A percentile compares a stretch with the other conserved stretches of the same genome.
Conservation (phyloP, 2,113 vertebrate genomes). For the Paradoxurus hermaphroditus region DNA sequence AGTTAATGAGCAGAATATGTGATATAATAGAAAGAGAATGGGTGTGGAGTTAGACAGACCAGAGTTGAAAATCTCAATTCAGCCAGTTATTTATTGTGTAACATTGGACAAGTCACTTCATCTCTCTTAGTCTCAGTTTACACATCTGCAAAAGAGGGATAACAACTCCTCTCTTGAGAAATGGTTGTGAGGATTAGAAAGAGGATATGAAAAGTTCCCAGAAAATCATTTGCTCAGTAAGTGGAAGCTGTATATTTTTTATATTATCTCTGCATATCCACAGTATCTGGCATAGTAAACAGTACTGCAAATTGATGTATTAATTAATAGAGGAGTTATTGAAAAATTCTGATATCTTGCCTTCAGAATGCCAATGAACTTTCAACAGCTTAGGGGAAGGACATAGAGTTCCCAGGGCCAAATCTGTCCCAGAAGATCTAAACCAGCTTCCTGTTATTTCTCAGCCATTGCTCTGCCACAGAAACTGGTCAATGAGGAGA, state of each 20-base stretch:
- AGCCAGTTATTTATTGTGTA: background rate
- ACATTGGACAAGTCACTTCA: background rate
- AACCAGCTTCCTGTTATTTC: background rate
- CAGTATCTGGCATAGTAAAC: background rate
- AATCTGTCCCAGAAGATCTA: background rate
- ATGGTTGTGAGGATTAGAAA: background rate
- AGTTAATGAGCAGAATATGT: background rate
- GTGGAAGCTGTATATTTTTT: background rate
- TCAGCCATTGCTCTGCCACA: background rate
- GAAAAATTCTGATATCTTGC: background rate
- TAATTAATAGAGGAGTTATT: background rate
- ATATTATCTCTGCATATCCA: background rate
- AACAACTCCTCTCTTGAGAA: background rate
- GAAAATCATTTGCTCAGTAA: background rate
- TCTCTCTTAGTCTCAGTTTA: background rate
- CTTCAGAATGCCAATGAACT: background rate
- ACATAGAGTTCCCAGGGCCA: background rate
- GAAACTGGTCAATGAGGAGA: background rate
- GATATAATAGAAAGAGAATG: background rate
- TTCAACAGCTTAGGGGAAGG: background rate
- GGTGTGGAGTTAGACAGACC: background rate
- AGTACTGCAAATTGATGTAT: background rate
- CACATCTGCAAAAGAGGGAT: background rate
- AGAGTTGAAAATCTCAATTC: background rate
- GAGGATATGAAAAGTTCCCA: background rate